Conservation (phyloP, 2,113 vertebrate species). For the Elaphurus davidianus region DNA sequence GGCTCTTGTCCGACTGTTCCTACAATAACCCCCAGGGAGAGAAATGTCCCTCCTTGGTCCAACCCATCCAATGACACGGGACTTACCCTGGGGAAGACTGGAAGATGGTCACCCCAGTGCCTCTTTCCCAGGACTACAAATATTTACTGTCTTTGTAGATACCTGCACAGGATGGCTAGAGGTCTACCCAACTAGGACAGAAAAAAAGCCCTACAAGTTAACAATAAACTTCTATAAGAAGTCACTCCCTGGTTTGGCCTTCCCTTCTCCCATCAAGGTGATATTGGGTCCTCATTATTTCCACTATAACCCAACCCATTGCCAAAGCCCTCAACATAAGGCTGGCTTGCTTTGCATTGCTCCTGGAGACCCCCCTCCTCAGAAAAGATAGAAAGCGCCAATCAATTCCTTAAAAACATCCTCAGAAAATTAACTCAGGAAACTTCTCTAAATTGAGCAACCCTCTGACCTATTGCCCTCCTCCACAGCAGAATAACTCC, state of each 20-base stretch:
- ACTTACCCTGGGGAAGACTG: not conserved
- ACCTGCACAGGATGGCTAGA: not conserved
- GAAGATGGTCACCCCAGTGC: not conserved
- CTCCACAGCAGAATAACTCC: not conserved
- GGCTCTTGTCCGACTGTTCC: not conserved
- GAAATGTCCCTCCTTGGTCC: not conserved
- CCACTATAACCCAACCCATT: not conserved
- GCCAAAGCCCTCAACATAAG: not conserved
- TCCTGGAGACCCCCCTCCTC: not conserved
- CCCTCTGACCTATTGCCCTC: not conserved
- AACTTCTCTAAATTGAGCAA: not conserved
- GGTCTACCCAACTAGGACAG: not conserved
- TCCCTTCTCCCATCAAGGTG: not conserved
- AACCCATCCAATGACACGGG: accelerated
- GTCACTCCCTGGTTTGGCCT: not conserved
- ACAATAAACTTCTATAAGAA: not conserved
- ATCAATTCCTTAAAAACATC: not conserved
- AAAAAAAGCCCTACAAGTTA: not conserved
- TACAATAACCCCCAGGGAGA: not conserved
- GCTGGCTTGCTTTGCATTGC: not conserved
- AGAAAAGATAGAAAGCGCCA: not conserved
- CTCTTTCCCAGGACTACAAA: not conserved
- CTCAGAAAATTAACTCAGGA: not conserved
- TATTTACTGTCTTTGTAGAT: not conserved
- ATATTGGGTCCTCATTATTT: not conserved